Conservation (phyloP, 2,888 invertebrate species). For the Ecliptopera silaceata region DNA sequence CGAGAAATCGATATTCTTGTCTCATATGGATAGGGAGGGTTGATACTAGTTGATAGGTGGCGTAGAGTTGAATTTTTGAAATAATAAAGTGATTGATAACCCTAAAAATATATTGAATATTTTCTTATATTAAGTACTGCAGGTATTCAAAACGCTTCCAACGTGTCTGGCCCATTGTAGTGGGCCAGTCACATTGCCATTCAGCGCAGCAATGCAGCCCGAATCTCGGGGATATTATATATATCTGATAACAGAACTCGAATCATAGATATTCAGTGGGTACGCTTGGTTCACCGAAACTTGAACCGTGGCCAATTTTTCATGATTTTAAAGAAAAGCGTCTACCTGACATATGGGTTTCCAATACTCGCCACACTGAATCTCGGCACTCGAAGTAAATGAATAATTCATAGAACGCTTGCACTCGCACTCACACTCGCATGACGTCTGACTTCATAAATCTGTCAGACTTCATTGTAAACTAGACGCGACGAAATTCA, state of each 20-base stretch:
- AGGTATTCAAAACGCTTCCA: too few relatives aligned
- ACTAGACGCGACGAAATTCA: slow-evolving; percentile 23
- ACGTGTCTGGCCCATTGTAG: too few relatives aligned
- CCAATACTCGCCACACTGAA: slow-evolving; percentile 31
- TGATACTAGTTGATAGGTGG: not conserved
- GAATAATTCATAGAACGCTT: slow-evolving; percentile 30
- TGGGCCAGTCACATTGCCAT: too few relatives aligned
- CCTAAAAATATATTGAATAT: too few relatives aligned
- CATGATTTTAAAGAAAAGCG: slow-evolving; percentile 25
- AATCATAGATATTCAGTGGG: slow-evolving; percentile 10
- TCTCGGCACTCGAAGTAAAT: slow-evolving; percentile 24
- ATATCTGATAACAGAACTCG: not conserved
- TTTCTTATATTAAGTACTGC: too few relatives aligned
- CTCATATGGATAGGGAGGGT: not conserved
- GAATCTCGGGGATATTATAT: too few relatives aligned
- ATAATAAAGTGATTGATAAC: too few relatives aligned
- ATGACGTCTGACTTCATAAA: slow-evolving; percentile 31
- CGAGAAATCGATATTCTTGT: not conserved
- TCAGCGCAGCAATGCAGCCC: too few relatives aligned
- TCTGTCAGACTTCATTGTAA: slow-evolving; percentile 27
- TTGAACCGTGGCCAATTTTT: slow-evolving; percentile 30
- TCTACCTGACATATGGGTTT: slow-evolving; percentile 35
- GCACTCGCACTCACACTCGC: slow-evolving; percentile 25
- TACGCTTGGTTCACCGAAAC: slow-evolving; percentile 2
- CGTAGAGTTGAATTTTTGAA: not conserved